A percentile compares a stretch with the other conserved stretches of the same genome.
phyloP scores from a whole-genome alignment of 1,140 invertebrate species.

The Tetragnatha versicolor region DNA sequence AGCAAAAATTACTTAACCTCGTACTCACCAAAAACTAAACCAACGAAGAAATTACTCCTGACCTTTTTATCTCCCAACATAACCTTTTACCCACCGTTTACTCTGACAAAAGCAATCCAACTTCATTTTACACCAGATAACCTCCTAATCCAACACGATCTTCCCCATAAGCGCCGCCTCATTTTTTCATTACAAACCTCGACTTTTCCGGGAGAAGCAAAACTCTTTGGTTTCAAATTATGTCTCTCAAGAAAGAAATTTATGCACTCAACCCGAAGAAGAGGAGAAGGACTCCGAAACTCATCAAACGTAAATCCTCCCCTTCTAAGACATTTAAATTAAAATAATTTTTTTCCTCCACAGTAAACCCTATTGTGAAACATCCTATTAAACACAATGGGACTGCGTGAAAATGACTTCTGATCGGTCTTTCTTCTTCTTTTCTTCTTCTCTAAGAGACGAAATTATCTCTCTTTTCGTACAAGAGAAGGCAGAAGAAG shows the following conservation, averaged over 20 bases:
- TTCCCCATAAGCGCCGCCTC: too few relatives aligned
- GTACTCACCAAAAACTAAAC: too few relatives aligned
- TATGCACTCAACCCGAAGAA: neutral
- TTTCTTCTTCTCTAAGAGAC: neutral
- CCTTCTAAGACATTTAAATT: neutral
- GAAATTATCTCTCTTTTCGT: neutral
- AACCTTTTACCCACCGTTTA: too few relatives aligned
- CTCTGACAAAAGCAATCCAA: too few relatives aligned
- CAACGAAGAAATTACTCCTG: too few relatives aligned
- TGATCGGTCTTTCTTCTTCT: neutral
- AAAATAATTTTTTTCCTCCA: slow-evolving; percentile 2
- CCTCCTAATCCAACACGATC: too few relatives aligned
- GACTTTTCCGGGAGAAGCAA: too few relatives aligned
- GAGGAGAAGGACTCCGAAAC: neutral
- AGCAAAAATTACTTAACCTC: too few relatives aligned
- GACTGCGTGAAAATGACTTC: neutral
- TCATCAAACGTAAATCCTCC: neutral
- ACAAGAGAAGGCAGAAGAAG: neutral
- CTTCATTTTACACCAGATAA: too few relatives aligned
- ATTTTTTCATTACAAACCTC: too few relatives aligned
- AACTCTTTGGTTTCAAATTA: neutral
- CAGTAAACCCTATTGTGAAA: neutral
- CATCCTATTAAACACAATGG: neutral
- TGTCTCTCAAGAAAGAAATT: neutral
- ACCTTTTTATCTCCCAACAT: too few relatives aligned